A percentile compares a stretch with the other conserved stretches of the same genome.
phyloP scores from a whole-genome alignment of 2,888 invertebrate species.

The Erebia palarica region DNA sequence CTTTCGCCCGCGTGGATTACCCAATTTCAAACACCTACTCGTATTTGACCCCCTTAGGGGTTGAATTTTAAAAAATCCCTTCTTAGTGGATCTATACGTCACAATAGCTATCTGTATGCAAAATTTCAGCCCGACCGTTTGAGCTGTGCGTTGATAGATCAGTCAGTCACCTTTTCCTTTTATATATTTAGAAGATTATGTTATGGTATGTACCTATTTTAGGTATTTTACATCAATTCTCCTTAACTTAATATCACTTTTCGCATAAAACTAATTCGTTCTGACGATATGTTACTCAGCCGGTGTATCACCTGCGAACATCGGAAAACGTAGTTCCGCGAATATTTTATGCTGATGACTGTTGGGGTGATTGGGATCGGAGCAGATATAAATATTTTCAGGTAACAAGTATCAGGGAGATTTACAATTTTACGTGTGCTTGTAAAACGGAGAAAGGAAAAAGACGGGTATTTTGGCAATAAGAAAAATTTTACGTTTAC shows the following conservation, averaged over 20 bases:
- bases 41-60: no score
- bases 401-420: background rate
- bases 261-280: conserved; percentile 14
- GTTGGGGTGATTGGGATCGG: conserved; percentile 7
- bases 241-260: background rate
- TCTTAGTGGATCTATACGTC: no score
- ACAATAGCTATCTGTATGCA: no score
- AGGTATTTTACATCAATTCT: background rate
- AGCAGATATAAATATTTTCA: conserved; percentile 1
- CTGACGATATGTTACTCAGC: background rate
- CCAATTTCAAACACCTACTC: no score
- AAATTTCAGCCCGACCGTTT: no score
- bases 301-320: conserved; percentile 7
- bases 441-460: background rate
- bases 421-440: background rate
- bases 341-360: conserved; percentile 15
- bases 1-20: no score
- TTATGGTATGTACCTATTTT: no score
- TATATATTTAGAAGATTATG: no score
- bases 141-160: no score
- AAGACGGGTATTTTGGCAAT: background rate
- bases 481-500: no score
- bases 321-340: background rate
- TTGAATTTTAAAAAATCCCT: no score
- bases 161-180: no score